Evolutionary conservation across 2,113 vertebrate species (phyloP), one percentile per base, ranked within the genome.

Genomic region (Microtus ochrogaster): DNA sequence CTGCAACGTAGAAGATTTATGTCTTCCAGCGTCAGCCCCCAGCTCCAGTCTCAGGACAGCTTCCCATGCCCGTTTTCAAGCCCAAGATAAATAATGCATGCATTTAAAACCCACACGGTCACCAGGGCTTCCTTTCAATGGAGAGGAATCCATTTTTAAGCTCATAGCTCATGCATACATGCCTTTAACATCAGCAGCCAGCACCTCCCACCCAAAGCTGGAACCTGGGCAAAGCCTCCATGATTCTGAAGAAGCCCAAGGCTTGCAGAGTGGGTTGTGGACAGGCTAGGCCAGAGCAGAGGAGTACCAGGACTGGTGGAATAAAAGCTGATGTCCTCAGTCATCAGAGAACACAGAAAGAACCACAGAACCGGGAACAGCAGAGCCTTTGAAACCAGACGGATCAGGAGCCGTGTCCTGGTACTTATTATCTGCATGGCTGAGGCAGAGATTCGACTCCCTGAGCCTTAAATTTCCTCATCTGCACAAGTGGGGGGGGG

Each of bases 21-120:
- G 68, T 93, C 84, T 95, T 66, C 74, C 87, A 87, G 84, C 30
- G 12, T n/a, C 39, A 16, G 7, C n/a, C 86, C 86, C 89, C 41
- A 63, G 26, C 19, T 33, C 68, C 82, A 72, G 33, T 72, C 61
- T 84, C 63, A 76, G 58, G 87, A 92, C 19, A 47, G 82, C 74
- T 85, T 95, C 91, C 77, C 68, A 24, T 14, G n/a, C 33, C 24
- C 6, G 66, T 85, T 90, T 96, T 86, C 73, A 77, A 97, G 91
- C 66, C 81, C 4, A 19, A 83, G 83, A 96, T 78, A 96, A 93
- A 97, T 66, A 94, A 81, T 82, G 92, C 96, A 90, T 78, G 93
- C 97, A 73, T 87, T 89, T 28, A 94, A 76, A 94, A 89, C 81
- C 94, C 94, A 92, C 88, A 55, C 30, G 22, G 92, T 52, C 82